phyloP scores from a whole-genome alignment of 2,888 invertebrate species.

The Pandemis heparana region DNA sequence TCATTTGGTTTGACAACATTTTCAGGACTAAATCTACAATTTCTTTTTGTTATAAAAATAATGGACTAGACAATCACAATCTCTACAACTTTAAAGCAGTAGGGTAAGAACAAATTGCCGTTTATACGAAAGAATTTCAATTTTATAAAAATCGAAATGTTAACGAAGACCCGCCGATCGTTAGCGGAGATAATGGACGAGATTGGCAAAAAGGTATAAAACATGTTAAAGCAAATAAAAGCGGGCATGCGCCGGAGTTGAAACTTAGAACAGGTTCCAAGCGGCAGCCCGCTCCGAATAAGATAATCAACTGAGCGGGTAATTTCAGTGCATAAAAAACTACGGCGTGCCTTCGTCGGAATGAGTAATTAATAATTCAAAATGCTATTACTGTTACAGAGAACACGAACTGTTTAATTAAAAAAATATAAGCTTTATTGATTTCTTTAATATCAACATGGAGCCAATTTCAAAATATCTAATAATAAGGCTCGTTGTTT shows the following conservation, averaged over 20 bases:
- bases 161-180: slow-evolving; percentile 79
- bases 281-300: slow-evolving; percentile 73
- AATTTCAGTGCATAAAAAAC: slow-evolving; percentile 77
- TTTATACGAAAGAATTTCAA: slow-evolving; percentile 70
- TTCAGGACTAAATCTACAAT: not conserved
- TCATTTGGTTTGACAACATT: too few relatives aligned
- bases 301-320: slow-evolving; percentile 79
- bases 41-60: not conserved
- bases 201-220: slow-evolving; percentile 84
- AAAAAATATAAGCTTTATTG: slow-evolving; percentile 22
- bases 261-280: slow-evolving; percentile 68
- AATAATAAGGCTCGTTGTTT: not conserved
- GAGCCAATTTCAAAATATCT: not conserved
- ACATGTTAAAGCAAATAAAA: slow-evolving; percentile 83
- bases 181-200: slow-evolving; percentile 78
- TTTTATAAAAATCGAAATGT: slow-evolving; percentile 78
- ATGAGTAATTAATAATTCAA: slow-evolving; percentile 65
- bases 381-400: slow-evolving; percentile 35
- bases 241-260: slow-evolving; percentile 68
- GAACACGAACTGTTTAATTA: slow-evolving; percentile 31
- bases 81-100: not conserved
- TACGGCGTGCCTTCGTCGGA: slow-evolving; percentile 63
- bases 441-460: slow-evolving; percentile 12
- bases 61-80: not conserved
- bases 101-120: slow-evolving; percentile 54